Evolutionary conservation across 2,888 invertebrate genomes (phyloP).

Genomic region (Deroplatys truncata): DNA sequence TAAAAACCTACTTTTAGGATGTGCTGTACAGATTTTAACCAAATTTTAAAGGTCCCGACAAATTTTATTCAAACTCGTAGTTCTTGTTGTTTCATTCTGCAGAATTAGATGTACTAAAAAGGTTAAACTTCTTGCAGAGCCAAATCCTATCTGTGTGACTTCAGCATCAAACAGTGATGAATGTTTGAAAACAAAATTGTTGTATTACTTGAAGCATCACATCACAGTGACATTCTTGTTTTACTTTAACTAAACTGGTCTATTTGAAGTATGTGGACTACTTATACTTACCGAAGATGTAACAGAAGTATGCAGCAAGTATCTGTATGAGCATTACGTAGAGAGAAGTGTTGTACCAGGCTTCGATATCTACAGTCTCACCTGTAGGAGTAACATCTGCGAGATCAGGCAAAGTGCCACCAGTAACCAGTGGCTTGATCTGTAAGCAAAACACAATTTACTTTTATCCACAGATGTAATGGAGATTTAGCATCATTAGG

Average conservation of each 20-base stretch:
- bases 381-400: slow-evolving; percentile 45
- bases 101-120: too few species aligned
- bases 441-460: slow-evolving; percentile 37
- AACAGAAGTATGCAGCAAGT: slow-evolving; percentile 57
- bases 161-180: not conserved
- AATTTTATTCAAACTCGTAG: too few species aligned
- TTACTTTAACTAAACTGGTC: not conserved
- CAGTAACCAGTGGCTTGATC: slow-evolving; percentile 47
- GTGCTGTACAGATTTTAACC: too few species aligned
- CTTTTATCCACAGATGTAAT: not conserved
- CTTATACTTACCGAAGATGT: slow-evolving; percentile 46
- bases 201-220: too few species aligned
- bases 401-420: slow-evolving; percentile 42
- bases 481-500: too few species aligned
- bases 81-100: too few species aligned
- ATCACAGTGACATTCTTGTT: too few species aligned
- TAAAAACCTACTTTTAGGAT: too few species aligned
- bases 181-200: not conserved
- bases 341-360: slow-evolving; percentile 47
- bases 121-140: not conserved
- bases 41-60: too few species aligned
- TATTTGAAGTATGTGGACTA: too few species aligned
- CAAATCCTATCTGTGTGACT: not conserved
- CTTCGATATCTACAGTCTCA: slow-evolving; percentile 40
- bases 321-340: slow-evolving; percentile 65